phyloP scores from a whole-genome alignment of 2,888 invertebrate species.

The Balanococcus diminutus region DNA sequence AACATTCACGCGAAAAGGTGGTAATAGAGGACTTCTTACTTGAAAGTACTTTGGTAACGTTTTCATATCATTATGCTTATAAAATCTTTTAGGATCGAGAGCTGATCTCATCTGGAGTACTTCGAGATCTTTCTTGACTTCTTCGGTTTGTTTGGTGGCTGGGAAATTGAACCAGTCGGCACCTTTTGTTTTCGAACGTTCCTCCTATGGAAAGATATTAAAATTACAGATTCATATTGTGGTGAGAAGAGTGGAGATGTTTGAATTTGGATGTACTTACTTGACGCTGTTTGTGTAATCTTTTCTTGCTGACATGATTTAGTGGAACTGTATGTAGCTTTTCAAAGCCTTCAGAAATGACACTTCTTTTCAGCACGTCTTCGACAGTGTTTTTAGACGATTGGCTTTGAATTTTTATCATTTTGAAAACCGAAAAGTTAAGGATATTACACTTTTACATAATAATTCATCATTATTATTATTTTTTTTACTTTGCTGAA shows the following conservation, averaged over 20 bases:
- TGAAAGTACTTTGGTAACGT: conserved; percentile 92
- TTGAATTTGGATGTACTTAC: conserved; percentile 60
- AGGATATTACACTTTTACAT: too few species aligned
- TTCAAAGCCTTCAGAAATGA: conserved; percentile 71
- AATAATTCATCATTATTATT: too few species aligned
- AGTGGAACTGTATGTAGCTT: conserved; percentile 68
- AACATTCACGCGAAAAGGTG: background rate
- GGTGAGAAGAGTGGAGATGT: conserved; percentile 44
- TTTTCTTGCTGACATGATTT: conserved; percentile 67
- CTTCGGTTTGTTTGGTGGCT: conserved; percentile 87
- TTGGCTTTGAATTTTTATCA: conserved; percentile 26
- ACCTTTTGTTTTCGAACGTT: conserved; percentile 81
- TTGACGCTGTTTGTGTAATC: conserved; percentile 67
- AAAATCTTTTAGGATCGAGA: conserved; percentile 91
- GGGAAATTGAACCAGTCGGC: conserved; percentile 87
- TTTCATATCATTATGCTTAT: conserved; percentile 88
- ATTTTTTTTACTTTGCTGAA: too few species aligned
- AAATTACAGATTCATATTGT: too few species aligned
- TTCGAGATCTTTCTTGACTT: conserved; percentile 84
- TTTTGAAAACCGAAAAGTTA: too few species aligned
- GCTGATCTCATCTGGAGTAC: conserved; percentile 90
- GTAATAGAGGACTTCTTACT: conserved; percentile 63
- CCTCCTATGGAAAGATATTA: conserved; percentile 64
- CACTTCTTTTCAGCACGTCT: conserved; percentile 67
- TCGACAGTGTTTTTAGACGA: background rate